Conservation (phyloP, 2,797 vertebrate species). For the Ambastaia sidthimunki region DNA sequence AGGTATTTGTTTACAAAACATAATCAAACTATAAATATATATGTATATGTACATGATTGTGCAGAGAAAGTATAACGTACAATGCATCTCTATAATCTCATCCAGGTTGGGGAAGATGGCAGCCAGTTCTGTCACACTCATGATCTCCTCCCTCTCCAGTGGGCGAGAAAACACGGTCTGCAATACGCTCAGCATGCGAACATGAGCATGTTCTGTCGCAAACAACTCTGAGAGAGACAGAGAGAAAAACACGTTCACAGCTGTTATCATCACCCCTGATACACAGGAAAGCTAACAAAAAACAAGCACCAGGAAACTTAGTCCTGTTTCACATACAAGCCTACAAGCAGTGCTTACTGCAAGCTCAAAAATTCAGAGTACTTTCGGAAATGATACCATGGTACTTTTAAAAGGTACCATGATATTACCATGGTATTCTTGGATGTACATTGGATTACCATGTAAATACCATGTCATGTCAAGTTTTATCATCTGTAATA, state of each 20-base stretch:
- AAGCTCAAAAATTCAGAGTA: too few species aligned
- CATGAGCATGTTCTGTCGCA: conserved; percentile 89
- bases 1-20: background rate
- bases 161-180: conserved; percentile 89
- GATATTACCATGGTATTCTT: background rate
- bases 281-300: background rate
- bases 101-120: conserved; percentile 89
- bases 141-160: conserved; percentile 77
- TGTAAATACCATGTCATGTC: background rate
- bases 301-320: background rate
- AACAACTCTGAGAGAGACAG: conserved; percentile 79
- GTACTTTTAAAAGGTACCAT: background rate
- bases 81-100: conserved; percentile 89
- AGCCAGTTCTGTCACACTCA: conserved; percentile 73
- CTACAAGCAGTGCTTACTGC: too few species aligned
- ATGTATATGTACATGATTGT: too few species aligned
- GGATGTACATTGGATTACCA: background rate
- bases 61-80: conserved; percentile 71
- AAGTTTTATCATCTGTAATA: background rate
- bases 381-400: too few species aligned
- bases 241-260: background rate
- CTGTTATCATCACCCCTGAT: background rate
- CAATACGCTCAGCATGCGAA: conserved; percentile 89
- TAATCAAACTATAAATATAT: too few species aligned
- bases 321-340: too few species aligned